phyloP scores from a whole-genome alignment of 2,888 invertebrate genomes.

The Antheraea yamamai region DNA sequence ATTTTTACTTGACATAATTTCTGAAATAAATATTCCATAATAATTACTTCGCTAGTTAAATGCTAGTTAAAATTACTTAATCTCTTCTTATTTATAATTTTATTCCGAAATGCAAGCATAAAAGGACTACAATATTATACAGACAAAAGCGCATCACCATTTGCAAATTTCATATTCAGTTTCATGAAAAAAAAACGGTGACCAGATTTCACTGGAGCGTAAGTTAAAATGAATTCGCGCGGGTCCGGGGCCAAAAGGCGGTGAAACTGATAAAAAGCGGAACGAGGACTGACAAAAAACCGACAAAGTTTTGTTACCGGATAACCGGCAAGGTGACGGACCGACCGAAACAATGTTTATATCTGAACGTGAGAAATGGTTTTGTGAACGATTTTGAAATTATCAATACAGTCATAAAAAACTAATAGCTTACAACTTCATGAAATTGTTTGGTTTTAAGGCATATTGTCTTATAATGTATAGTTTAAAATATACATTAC shows the following conservation, averaged over 20 bases:
- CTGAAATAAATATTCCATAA: too few species aligned
- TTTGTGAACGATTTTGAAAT: not conserved
- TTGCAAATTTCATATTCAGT: not conserved
- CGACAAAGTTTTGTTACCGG: not conserved
- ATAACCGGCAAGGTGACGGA: not conserved
- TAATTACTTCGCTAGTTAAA: too few species aligned
- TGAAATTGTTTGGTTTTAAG: too few species aligned
- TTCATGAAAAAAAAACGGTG: not conserved
- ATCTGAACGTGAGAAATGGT: not conserved
- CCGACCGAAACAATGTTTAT: not conserved
- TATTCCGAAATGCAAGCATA: not conserved
- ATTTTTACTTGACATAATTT: too few species aligned
- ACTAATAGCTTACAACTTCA: too few species aligned
- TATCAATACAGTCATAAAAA: too few species aligned
- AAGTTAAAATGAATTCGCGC: not conserved
- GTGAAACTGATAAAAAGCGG: not conserved
- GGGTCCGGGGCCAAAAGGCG: not conserved
- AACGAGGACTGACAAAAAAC: not conserved
- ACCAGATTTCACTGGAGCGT: not conserved
- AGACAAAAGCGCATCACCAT: not conserved
- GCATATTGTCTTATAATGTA: too few species aligned
- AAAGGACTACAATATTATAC: not conserved
- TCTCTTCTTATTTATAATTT: not conserved
- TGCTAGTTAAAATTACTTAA: too few species aligned
- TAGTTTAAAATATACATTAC: too few species aligned